Conservation (phyloP, 2,797 vertebrate species). For the Dryobates pubescens region DNA sequence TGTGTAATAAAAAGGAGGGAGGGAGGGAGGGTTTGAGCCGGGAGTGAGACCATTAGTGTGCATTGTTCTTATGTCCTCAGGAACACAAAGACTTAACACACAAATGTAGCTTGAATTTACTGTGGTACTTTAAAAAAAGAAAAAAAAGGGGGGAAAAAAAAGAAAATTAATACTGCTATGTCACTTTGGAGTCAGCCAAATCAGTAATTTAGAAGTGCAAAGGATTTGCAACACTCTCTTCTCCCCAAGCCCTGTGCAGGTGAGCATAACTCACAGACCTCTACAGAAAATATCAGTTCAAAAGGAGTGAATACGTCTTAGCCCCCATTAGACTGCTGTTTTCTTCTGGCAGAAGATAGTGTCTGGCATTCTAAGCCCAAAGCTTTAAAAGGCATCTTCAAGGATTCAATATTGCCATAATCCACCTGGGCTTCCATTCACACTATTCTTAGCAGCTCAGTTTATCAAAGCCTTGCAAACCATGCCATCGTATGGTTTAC, state of each 20-base stretch:
- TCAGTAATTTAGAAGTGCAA: neutral
- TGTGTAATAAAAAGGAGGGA: neutral
- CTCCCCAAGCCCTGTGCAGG: neutral
- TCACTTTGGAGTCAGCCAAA: neutral
- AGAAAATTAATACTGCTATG: neutral
- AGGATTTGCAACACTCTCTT: neutral
- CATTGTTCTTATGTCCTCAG: conserved; percentile 33
- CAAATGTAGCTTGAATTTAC: conserved; percentile 20
- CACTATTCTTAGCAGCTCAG: neutral
- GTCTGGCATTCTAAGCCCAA: neutral
- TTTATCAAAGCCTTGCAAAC: neutral
- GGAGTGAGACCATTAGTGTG: neutral
- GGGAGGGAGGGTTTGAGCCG: neutral
- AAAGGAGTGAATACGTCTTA: neutral
- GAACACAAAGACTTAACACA: neutral
- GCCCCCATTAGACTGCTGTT: neutral
- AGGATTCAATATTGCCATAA: rapidly evolving
- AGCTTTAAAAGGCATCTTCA: neutral
- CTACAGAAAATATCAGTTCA: neutral
- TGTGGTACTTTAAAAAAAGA: neutral
- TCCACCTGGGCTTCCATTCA: neutral
- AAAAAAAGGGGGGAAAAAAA: too few species aligned
- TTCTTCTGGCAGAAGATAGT: neutral
- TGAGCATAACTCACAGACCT: rapidly evolving
- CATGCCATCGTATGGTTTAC: rapidly evolving